phyloP scores from a whole-genome alignment of 2,888 invertebrate species.

The Drosophila multiciliata region DNA sequence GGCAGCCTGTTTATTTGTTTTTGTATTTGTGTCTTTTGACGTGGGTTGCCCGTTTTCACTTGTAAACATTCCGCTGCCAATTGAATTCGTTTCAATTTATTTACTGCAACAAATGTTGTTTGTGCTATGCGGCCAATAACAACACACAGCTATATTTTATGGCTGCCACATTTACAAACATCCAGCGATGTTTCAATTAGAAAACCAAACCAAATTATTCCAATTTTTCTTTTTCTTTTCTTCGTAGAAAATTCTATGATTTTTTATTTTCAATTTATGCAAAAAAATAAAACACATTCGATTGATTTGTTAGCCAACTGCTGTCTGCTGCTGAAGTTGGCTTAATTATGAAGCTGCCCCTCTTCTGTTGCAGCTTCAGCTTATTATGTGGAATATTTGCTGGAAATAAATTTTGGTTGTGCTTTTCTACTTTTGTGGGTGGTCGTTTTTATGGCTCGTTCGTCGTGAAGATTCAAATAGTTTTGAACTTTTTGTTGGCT shows the following conservation, averaged over 20 bases:
- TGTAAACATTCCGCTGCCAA: slow-evolving; percentile 77
- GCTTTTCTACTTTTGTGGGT: background rate
- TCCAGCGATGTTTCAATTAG: slow-evolving; percentile 66
- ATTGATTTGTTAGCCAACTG: slow-evolving; percentile 33
- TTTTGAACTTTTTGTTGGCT: slow-evolving; percentile 64
- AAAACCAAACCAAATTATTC: slow-evolving; percentile 49
- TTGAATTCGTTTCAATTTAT: slow-evolving; percentile 81
- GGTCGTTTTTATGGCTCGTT: slow-evolving; percentile 51
- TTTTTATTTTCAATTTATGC: slow-evolving; percentile 37
- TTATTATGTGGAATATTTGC: slow-evolving; percentile 38
- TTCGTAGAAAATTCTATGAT: background rate
- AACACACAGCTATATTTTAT: slow-evolving; percentile 67
- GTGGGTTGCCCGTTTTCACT: slow-evolving; percentile 32
- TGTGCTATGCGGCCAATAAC: slow-evolving; percentile 54
- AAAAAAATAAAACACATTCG: slow-evolving; percentile 34
- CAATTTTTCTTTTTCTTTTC: slow-evolving; percentile 5
- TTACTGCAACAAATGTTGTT: slow-evolving; percentile 62
- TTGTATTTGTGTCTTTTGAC: slow-evolving; percentile 47
- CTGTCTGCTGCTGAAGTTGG: slow-evolving; percentile 3
- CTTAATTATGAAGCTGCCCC: slow-evolving; percentile 20
- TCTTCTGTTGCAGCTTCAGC: slow-evolving; percentile 7
- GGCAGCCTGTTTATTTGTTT: slow-evolving; percentile 63
- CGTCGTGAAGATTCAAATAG: slow-evolving; percentile 61
- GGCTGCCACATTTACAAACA: slow-evolving; percentile 33
- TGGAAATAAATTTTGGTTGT: slow-evolving; percentile 40